Evolutionary conservation across 2,113 vertebrate genomes (phyloP), one percentile per base, ranked within the genome.

Genomic region (Sturnus vulgaris): DNA sequence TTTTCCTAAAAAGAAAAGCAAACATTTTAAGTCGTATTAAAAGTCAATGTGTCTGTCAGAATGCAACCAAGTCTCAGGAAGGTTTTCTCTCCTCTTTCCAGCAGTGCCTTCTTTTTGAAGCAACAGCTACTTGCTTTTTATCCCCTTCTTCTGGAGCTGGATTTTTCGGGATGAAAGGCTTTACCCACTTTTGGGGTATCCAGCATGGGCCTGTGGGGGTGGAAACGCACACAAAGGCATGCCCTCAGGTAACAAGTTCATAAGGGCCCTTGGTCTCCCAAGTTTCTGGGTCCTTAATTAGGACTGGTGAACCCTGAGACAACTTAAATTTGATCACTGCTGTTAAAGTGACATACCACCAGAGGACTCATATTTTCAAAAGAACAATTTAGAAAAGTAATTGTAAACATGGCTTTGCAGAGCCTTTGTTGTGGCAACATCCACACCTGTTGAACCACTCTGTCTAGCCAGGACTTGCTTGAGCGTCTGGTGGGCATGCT

Each of bases 11-110:
- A 64, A 20, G 28, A 64, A 42, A 39, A 40, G 23, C 33, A 28
- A 39, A 44, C 30, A 31, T 44, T 68, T 35, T 68, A 27, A 25
- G 27, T 5, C 5, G 20, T 10, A 14, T 35, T 25, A 35, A 27
- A 25, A 4, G 11, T 24, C 21, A 12, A 12, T 13, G 7, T 14
- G 23, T 44, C 15, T 47, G 33, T 11, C 0, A 0, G 12, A 49
- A 27, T 3, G 14, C 15, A 37, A 5, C 24, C 14, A 5, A 2
- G 15, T 31, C 2, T 64, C 5, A 31, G 15, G 40, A 64, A 16
- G 14, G 7, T 22, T 16, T 10, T 23, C 10, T 64, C 9, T 49
- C 18, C 7, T 8, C 12, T 13, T n/a, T 18, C 44, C 1, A 4
- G 33, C 5, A 0, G 12, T 1, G 2, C 49, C 65, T 68, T 68